These are phyloP conservation scores for Columba livia DNA, from an alignment of 2,113 vertebrate genomes.

Conservation along the genomic window DNA sequence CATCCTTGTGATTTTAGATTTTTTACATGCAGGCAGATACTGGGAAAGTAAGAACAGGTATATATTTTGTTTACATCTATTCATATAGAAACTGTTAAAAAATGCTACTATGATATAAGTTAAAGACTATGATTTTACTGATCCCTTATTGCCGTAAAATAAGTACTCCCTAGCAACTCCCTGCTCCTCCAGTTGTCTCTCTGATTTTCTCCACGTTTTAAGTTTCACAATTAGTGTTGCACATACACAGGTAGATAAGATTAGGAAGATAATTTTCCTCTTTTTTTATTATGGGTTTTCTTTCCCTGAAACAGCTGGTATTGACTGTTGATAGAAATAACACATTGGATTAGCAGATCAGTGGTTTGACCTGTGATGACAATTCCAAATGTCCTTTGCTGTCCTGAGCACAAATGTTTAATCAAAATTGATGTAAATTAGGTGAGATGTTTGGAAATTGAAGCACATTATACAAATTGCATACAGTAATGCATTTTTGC, in stretches of 20 bases:
- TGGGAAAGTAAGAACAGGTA: neutral
- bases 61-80: neutral
- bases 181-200: neutral
- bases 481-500: neutral
- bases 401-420: neutral
- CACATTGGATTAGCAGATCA: neutral
- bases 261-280: neutral
- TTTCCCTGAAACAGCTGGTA: constrained; percentile 23
- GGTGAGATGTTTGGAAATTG: neutral
- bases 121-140: neutral
- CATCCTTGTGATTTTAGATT: neutral
- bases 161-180: neutral
- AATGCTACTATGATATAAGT: neutral
- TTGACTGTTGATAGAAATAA: constrained; percentile 6
- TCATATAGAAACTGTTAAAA: neutral
- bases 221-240: neutral
- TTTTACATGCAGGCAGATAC: neutral
- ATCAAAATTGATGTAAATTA: constrained; percentile 21
- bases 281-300: neutral
- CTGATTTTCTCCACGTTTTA: neutral
- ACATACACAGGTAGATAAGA: neutral
- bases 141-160: neutral
- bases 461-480: neutral
- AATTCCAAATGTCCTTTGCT: neutral
- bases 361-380: neutral